These are phyloP conservation scores for Cataglyphis livida DNA, from an alignment of 2,888 invertebrate species.

Conservation along the genomic window DNA sequence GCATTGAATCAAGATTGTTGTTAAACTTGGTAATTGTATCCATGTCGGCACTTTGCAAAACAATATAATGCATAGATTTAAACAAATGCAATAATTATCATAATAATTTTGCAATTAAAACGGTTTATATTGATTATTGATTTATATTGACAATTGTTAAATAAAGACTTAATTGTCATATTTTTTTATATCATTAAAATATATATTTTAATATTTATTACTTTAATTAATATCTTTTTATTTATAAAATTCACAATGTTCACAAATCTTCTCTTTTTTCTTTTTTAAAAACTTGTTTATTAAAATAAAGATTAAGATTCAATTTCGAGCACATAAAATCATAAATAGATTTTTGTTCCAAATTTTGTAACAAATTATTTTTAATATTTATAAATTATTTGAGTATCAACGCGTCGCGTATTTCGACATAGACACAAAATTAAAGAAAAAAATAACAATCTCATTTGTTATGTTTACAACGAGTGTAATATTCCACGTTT, in stretches of 20 bases:
- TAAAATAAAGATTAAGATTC: conserved; percentile 2
- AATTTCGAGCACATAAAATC: not conserved
- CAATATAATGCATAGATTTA: not conserved
- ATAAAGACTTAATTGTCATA: not conserved
- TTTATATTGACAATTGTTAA: not conserved
- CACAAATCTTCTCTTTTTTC: not conserved
- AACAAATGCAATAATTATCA: not conserved
- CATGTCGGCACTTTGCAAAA: not conserved
- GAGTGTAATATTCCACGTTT: conserved; percentile 21
- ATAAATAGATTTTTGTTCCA: not conserved
- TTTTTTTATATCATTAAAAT: not conserved
- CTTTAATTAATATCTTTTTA: not conserved
- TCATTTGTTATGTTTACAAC: not conserved
- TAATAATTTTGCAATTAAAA: not conserved
- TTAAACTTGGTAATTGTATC: not conserved
- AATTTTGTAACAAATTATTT: not conserved
- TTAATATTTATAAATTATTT: not conserved
- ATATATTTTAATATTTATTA: not conserved
- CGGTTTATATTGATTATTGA: not conserved
- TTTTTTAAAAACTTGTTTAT: not conserved
- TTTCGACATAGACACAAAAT: not conserved
- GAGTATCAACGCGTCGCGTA: not conserved
- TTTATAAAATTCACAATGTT: not conserved
- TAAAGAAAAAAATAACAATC: not conserved
- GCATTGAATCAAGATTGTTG: not conserved